Evolutionary conservation across 2,113 vertebrate genomes (phyloP).

Genomic region (Elgaria multicarinata): DNA sequence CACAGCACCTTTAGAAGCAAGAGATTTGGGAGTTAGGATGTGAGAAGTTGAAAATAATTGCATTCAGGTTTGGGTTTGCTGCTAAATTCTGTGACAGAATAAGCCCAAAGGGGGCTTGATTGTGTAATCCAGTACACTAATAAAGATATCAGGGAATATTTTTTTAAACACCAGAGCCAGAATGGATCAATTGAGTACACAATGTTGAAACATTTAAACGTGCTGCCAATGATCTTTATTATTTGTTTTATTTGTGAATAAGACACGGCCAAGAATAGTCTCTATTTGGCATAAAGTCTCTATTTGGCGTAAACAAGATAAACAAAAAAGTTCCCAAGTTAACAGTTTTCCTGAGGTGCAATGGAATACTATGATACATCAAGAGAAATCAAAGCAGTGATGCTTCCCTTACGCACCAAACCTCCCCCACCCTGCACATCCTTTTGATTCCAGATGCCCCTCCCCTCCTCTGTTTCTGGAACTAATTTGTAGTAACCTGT

Average conservation of each 20-base stretch:
- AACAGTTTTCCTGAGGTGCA: background rate
- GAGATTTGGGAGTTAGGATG: background rate
- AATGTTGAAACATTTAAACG: background rate
- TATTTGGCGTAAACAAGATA: background rate
- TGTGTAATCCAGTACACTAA: background rate
- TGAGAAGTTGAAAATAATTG: background rate
- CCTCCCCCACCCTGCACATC: background rate
- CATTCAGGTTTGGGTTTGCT: background rate
- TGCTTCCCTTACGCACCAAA: background rate
- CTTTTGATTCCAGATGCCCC: too few species aligned
- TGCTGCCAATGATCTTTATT: background rate
- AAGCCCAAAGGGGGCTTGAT: background rate
- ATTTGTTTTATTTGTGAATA: background rate
- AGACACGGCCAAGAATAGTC: too few species aligned
- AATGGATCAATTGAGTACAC: background rate
- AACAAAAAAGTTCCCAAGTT: background rate
- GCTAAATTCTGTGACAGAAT: background rate
- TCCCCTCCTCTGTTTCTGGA: background rate
- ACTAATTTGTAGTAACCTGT: background rate
- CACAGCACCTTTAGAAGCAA: background rate
- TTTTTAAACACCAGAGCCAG: conserved; percentile 23
- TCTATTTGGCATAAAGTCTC: background rate
- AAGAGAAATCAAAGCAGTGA: background rate
- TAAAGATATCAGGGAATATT: background rate
- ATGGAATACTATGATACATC: background rate